Base-by-base conservation (phyloP, 2,113 vertebrate genomes). In the Brachionichthys hirsutus region DNA sequence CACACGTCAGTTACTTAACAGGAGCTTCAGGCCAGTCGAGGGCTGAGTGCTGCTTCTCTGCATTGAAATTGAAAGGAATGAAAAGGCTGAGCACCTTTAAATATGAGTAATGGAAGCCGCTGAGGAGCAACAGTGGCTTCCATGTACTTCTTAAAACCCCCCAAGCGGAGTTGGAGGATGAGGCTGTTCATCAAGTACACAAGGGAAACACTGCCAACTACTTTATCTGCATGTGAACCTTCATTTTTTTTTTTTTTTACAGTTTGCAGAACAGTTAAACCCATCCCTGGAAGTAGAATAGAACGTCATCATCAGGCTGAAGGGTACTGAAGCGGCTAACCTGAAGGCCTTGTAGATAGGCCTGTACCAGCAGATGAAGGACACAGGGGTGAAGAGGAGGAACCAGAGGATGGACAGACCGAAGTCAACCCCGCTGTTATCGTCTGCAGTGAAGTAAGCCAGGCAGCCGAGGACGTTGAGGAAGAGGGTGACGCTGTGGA, bases 261-360 rank as follows among this genome's bases (percentile, higher is more conserved):
- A 45, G 30, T 12, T 52, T 5, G 11, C 16, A 56, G 6, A 18
- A 18, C 4, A 34, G n/a, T 51, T 9, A 4, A 36, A 53, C 15
- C 17, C 42, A 30, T 17, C 40, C 22, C 7, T n/a, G 13, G 18
- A 9, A 10, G n/a, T n/a, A 12, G 10, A 51, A 2, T n/a, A 8
- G 4, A 12, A 58, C 9, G 16, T 12, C 4, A 20, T 36, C 2
- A n/a, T 17, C 6, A 58, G n/a, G 36, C n/a, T 48, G 7, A 7
- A 45, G 9, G 14, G 1, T 2, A 17, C 2, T 15, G 6, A 12
- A 12, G 16, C 7, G 1, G 87, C 83, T 88, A 82, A 94, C 97
- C 92, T 95, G 88, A 98, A 99, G 70, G 97, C 97, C 88, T 94
- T 99, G 88, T 99, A 99, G 67, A 98, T 92, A 0, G 97, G 97